These are phyloP conservation scores for Cyanocitta stelleri DNA, from an alignment of 2,113 vertebrate genomes.

Conservation along the genomic window DNA sequence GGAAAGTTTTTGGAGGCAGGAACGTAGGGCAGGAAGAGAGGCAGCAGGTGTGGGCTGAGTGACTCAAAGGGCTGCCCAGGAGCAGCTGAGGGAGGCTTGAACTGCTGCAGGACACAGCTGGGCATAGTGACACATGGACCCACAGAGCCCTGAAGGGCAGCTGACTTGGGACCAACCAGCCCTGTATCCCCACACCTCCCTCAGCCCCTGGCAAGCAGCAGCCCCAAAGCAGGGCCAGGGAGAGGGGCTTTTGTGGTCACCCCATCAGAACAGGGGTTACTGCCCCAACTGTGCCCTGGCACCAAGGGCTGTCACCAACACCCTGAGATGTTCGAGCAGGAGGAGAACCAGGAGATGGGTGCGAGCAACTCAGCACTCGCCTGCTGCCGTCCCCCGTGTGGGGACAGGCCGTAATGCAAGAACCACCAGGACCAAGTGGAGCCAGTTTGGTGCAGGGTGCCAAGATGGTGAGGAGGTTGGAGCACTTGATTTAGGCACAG, in stretches of 20 bases:
- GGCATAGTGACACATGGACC: fast-evolving
- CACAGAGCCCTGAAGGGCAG: not conserved
- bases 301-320: not conserved
- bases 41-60: not conserved
- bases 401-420: not conserved
- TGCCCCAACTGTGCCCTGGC: no score
- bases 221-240: not conserved
- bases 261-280: not conserved
- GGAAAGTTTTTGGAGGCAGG: not conserved
- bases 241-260: not conserved
- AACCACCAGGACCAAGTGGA: no score
- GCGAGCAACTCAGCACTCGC: fast-evolving
- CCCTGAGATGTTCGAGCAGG: not conserved
- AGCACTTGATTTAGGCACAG: not conserved
- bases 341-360: not conserved
- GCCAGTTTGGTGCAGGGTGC: not conserved
- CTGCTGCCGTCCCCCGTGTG: not conserved
- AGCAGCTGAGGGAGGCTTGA: not conserved
- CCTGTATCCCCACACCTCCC: not conserved
- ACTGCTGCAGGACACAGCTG: not conserved
- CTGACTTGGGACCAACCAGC: not conserved
- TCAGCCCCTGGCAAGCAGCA: not conserved
- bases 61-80: not conserved
- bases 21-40: not conserved
- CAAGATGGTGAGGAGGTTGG: no score